Percentiles rank a stretch among this genome's conserved stretches.
Conservation (phyloP, 2,113 vertebrate species). For the Coturnix japonica region DNA sequence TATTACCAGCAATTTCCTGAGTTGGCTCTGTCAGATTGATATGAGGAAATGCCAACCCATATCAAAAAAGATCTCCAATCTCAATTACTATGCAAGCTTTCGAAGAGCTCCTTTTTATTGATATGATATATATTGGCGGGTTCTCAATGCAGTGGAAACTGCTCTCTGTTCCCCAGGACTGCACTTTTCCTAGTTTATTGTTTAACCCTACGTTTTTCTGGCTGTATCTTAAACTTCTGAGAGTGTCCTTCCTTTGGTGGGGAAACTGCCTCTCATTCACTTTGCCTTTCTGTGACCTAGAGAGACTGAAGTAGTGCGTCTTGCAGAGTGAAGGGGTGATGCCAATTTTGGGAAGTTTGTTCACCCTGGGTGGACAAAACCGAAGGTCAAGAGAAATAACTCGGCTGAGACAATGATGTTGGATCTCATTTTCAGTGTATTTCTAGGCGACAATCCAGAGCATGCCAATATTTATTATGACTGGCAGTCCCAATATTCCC, state of each 20-base stretch:
- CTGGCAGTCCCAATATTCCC: not conserved
- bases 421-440: not conserved
- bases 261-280: not conserved
- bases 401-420: not conserved
- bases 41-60: conserved; percentile 81
- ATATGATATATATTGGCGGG: conserved; percentile 60
- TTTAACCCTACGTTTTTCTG: conserved; percentile 48
- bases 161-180: conserved; percentile 43
- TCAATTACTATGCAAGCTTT: conserved; percentile 78
- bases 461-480: not conserved
- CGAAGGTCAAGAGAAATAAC: conserved; percentile 41
- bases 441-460: not conserved
- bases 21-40: conserved; percentile 82
- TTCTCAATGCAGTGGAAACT: conserved; percentile 44
- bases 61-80: conserved; percentile 77
- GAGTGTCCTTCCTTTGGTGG: not conserved
- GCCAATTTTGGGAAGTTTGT: not conserved
- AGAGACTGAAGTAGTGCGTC: not conserved
- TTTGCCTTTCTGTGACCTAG: not conserved
- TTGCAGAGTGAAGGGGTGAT: not conserved
- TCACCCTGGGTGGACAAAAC: conserved; percentile 22
- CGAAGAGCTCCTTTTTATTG: conserved; percentile 65
- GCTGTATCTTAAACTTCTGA: conserved; percentile 40
- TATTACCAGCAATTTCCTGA: conserved; percentile 87
- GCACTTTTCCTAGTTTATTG: conserved; percentile 36